Evolutionary conservation across 1,140 invertebrate genomes (phyloP), one percentile per base, ranked within the genome.

Genomic region (Kradibia gibbosae): DNA sequence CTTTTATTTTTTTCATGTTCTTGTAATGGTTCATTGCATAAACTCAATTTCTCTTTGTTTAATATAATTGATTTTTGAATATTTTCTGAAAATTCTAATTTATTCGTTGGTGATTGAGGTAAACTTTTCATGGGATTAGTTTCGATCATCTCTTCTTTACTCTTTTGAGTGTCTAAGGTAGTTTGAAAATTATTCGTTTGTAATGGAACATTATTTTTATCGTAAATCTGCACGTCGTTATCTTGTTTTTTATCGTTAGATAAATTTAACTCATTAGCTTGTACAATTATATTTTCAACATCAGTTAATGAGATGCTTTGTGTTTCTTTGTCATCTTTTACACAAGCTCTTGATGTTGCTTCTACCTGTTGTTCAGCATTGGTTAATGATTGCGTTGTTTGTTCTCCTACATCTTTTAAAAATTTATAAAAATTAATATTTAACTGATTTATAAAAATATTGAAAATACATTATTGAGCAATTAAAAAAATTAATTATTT

Each of bases 141-240:
- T 71, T 90, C 89, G 8, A 85, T 86, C 25, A 83, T 85, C 36
- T 77, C 85, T 39, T 91, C 88, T n/a, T 7, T 62, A 36, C 80
- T 83, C 72, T 85, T 82, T 0, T 83, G 84, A 74, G 85, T 82
- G 1, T 83, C 55, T 36, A 74, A 78, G 48, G 84, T 72, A 8
- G 89, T 90, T 81, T 89, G 88, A 17, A 87, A 83, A 72, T 89
- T 87, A 0, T 39, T 36, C 25, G 2, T 11, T 1, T 62, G n/a
- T 20, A 20, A 62, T 10, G 10, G 5, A n/a, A n/a, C 22, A 10
- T 57, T 57, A 7, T 57, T 57, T 7, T 10, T 13, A 13, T 22
- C 45, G 67, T 86, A 83, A 50, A 83, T 83, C 76, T 84, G 83
- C 3, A 82, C 34, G 25, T 84, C 36, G 5, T 78, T 75, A 60